Conservation (phyloP, 2,113 vertebrate species). For the Cygnus buccinator region DNA sequence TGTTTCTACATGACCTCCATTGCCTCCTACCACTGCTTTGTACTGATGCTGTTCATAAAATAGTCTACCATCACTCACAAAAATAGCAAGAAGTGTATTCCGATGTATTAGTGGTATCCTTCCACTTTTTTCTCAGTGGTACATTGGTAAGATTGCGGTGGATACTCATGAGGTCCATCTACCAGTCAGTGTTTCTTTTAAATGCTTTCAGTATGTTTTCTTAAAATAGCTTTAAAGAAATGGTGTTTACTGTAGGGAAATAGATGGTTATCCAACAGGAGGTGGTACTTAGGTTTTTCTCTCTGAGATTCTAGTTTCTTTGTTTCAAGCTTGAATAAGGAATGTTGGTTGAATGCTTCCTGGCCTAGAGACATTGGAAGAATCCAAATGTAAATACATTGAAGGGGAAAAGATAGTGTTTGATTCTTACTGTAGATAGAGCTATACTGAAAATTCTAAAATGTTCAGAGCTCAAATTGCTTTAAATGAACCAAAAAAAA, state of each 20-base stretch:
- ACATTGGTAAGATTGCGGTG: not conserved
- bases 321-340: not conserved
- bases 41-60: not conserved
- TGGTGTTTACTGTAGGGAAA: not conserved
- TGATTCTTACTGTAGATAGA: not conserved
- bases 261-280: not conserved
- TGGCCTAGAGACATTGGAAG: not conserved
- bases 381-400: not conserved
- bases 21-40: not conserved
- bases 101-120: not conserved
- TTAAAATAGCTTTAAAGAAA: not conserved
- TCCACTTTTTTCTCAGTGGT: not conserved
- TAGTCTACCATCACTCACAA: not conserved
- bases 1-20: not conserved
- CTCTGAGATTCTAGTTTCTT: not conserved
- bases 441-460: not conserved
- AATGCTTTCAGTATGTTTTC: not conserved
- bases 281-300: not conserved
- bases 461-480: not conserved
- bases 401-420: not conserved
- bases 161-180: not conserved
- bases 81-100: not conserved
- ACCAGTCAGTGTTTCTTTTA: not conserved
- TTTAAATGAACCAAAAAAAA: not conserved
- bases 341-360: not conserved